Evolutionary conservation across 2,797 vertebrate species (phyloP).

Genomic region (Etheostoma perlongum): DNA sequence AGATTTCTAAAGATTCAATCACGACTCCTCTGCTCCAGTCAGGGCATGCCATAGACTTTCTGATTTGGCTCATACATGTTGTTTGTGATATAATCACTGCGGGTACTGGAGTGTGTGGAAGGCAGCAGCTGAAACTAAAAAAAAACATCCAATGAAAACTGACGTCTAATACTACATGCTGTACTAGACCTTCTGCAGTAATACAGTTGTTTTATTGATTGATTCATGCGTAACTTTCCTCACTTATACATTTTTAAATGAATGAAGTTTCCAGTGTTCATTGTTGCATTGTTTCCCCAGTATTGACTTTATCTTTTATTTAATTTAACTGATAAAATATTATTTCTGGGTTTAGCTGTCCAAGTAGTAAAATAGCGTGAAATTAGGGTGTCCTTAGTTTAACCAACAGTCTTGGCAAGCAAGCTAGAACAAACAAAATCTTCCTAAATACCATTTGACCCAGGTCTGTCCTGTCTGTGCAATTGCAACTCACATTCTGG

Average conservation of each 20-base stretch:
- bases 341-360: not conserved
- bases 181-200: not conserved
- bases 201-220: not conserved
- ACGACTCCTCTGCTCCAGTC: constrained; percentile 53
- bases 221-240: not conserved
- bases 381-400: constrained; percentile 36
- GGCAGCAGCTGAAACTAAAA: constrained; percentile 31
- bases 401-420: constrained; percentile 35
- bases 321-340: constrained; percentile 3
- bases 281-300: not conserved
- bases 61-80: constrained; percentile 52
- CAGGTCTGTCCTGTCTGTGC: constrained; percentile 25
- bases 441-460: constrained; percentile 50
- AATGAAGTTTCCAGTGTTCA: not conserved
- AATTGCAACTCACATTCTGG: constrained; percentile 41
- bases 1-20: constrained; percentile 33
- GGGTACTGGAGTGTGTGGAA: constrained; percentile 40
- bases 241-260: not conserved
- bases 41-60: constrained; percentile 42
- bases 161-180: constrained; percentile 8
- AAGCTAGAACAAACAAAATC: constrained; percentile 43
- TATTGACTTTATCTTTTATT: not conserved
- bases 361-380: constrained; percentile 1
- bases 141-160: constrained; percentile 5
- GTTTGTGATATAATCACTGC: constrained; percentile 52